Base-by-base conservation (phyloP, 1,140 invertebrate species). In the Trichogramma pretiosum region DNA sequence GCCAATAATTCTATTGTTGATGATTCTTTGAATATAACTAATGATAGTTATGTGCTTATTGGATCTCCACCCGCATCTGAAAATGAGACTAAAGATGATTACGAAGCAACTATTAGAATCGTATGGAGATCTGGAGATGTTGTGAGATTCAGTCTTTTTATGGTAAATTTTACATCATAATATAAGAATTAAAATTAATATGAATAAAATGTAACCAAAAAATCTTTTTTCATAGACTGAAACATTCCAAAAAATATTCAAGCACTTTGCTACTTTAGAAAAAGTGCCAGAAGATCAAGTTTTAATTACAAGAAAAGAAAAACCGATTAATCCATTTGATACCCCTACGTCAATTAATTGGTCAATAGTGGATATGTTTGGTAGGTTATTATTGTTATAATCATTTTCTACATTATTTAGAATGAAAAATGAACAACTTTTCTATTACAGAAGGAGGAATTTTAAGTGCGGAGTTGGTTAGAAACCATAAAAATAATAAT, bases 301-400 rank as follows among this genome's bases (percentile, higher is more conserved):
- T 14, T 47, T 68, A 5, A 57, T 71, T 19, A 59, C 53, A n/a
- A 62, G 53, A 30, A 59, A 56, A 7, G 60, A 65, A 24, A 58
- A 57, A 22, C 39, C 24, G 5, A 56, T 71, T 22, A 59, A 35
- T 14, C 54, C 41, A 8, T 57, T 37, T 14, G 67, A 71, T 52
- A 67, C 67, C 5, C 63, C 67, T 36, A 48, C 53, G 5, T 65
- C 61, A 1, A 52, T 70, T 17, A 53, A 59, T 48, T 56, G 68
- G 43, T 57, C 62, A 32, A 50, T 71, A 14, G 55, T 69, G 53
- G 67, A 71, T 49, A 61, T 71, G 47, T 56, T 71, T 14, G 68
- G 67, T 67, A 49, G 41, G 33, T 13, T 34, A 16, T 36, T 21
- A 16, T 26, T 4, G 34, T 40, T 46, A n/a, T 37, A 34, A 45